Evolutionary conservation across 2,888 invertebrate genomes (phyloP), one percentile per base, ranked within the genome.

Genomic region (Ornithoptera alexandrae): DNA sequence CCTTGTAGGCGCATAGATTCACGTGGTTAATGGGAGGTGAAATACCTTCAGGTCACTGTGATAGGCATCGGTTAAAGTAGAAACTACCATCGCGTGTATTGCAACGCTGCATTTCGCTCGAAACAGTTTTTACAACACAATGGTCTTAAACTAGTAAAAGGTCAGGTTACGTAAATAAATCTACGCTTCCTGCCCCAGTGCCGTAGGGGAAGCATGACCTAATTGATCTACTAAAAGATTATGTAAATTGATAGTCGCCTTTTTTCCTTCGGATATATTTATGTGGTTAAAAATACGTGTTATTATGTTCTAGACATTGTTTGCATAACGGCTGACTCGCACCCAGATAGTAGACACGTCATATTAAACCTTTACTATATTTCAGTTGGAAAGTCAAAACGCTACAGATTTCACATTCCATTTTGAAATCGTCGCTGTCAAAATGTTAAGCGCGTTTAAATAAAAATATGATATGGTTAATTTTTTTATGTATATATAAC

Each of bases 161-260:
- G 86, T 83, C 84, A 81, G 68, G 74, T 74, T 76, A 78, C 76
- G 77, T 79, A 82, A 84, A 85, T 84, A 81, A 77, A 79, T 76
- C 74, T 71, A 71, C 70, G 75, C 76, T 76, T 73, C 73, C 75
- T 72, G 62, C 65, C 73, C 62, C 36, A 53, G 58, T 60, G 65
- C 53, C 68, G 60, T 65, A 67, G n/a, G 39, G 58, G 42, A 60
- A 53, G 56, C 59, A 67, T 63, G 66, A 56, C 70, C 63, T 63
- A 65, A 72, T 65, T 71, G 68, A 66, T 61, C 58, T 62, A 66
- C 53, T 50, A 50, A 17, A 39, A 59, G 69, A 69, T 69, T 61
- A 65, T 62, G 57, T 50, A 42, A 53, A 65, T 56, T 61, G 65
- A 67, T 58, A 62, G 30, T 53, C 8, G n/a, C 17, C 10, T 53